Conservation (phyloP, 23 tunicate species). For the Trididemnum miniatum region DNA sequence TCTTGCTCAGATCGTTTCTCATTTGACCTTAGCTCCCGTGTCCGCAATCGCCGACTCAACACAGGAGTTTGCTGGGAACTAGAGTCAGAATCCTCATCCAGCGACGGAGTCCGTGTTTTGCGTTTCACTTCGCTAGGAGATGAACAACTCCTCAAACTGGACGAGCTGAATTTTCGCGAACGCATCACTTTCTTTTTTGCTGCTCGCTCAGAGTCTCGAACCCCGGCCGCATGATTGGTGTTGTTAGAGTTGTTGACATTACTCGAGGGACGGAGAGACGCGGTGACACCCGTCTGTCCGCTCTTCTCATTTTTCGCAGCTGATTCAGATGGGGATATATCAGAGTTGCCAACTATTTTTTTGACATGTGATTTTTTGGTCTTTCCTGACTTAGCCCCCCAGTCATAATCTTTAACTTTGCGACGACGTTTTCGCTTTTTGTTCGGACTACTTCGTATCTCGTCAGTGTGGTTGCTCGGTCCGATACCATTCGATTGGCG, state of each 20-base stretch:
- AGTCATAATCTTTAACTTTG: slow-evolving; percentile 70
- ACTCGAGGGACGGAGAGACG: not conserved
- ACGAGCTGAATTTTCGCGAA: not conserved
- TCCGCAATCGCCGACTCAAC: not conserved
- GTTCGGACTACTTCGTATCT: no score
- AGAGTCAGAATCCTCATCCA: not conserved
- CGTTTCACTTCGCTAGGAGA: not conserved
- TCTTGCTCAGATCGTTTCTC: slow-evolving; percentile 2
- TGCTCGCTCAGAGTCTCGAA: not conserved
- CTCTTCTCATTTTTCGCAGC: not conserved
- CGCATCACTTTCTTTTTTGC: not conserved
- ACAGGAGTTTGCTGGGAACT: no score
- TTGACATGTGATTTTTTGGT: not conserved
- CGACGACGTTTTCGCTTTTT: slow-evolving; percentile 53
- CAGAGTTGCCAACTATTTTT: not conserved
- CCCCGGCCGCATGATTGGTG: not conserved
- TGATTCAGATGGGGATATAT: not conserved
- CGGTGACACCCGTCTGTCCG: not conserved
- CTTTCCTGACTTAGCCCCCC: slow-evolving; percentile 56
- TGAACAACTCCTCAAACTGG: not conserved
- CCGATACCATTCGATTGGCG: no score
- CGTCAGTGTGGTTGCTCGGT: no score
- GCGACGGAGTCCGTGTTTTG: not conserved
- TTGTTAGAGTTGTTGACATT: not conserved
- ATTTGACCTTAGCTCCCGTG: not conserved